Evolutionary conservation across 2,888 invertebrate species (phyloP), one percentile per base, ranked within the genome.

Genomic region (Tholera decimalis): DNA sequence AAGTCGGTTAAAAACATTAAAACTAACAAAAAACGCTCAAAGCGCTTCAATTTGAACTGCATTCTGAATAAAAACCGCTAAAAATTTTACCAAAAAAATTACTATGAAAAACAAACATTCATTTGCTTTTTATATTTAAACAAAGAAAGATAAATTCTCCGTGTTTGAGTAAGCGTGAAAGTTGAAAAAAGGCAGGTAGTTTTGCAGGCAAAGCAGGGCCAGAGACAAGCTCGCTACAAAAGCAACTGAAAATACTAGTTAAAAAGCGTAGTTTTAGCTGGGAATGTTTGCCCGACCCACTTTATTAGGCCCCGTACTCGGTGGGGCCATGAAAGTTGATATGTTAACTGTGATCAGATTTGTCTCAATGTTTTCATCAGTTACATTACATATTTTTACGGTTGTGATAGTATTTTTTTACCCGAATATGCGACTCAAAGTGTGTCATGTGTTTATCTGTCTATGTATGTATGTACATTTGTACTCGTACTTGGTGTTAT

Each of bases 201-300:
- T 78, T 41, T 78, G 65, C 73, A 71, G 41, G 82, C 65, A 80
- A 85, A 85, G 79, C 84, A 84, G 77, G 81, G 82, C 76, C 80
- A 84, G 87, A 90, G 88, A 90, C 88, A 89, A 83, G 72, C 83
- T 83, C 83, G 83, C 85, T 85, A 91, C 83, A 89, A 91, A 91
- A 92, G 87, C 89, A 89, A 91, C 91, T 89, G 89, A 92, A 93
- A 92, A 89, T 89, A 90, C 90, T 90, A 89, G 91, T 91, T 92
- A 91, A 93, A 92, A 93, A 91, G 89, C 89, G 91, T 91, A 91
- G 92, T 92, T 93, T 90, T 89, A 91, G 89, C 89, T 78, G 80
- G 83, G 83, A 89, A 91, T 93, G 93, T 93, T 93, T 92, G 89
- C 88, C 83, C 92, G 92, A 91, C 92, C 93, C 92, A 93, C 92